These are phyloP conservation scores for Acanthurus lineatus DNA, from an alignment of 2,797 vertebrate genomes.

Conservation along the genomic window DNA sequence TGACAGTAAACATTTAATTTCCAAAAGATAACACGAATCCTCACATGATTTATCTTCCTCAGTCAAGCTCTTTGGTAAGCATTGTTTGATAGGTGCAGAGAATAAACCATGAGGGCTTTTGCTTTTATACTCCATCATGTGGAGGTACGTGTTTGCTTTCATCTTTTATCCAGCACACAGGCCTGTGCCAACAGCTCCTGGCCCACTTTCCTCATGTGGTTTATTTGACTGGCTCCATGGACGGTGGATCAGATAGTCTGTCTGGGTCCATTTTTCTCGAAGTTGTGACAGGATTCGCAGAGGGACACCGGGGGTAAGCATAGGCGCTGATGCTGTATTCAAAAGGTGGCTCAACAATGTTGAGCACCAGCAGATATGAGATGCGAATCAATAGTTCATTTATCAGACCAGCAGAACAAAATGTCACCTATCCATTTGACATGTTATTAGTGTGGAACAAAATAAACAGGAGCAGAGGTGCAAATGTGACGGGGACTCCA, in stretches of 20 bases:
- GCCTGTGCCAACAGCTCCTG: slow-evolving; percentile 21
- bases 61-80: too few relatives aligned
- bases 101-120: slow-evolving; percentile 7
- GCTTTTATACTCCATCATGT: neutral
- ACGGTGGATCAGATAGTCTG: slow-evolving; percentile 39
- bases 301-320: slow-evolving; percentile 12
- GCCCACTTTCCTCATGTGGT: slow-evolving; percentile 12
- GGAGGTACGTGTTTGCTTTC: slow-evolving; percentile 19
- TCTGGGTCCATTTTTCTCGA: slow-evolving; percentile 44
- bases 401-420: slow-evolving; percentile 10
- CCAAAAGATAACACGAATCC: neutral
- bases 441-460: neutral
- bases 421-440: neutral
- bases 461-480: neutral
- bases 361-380: slow-evolving; percentile 1
- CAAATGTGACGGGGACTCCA: neutral
- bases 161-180: slow-evolving; percentile 12
- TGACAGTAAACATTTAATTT: slow-evolving; percentile 12
- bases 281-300: slow-evolving; percentile 53
- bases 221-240: slow-evolving; percentile 14
- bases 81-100: neutral
- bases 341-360: slow-evolving; percentile 35
- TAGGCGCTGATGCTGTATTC: slow-evolving; percentile 28
- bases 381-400: slow-evolving; percentile 26
- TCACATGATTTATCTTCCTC: neutral